Conservation (phyloP, 2,113 vertebrate genomes). For the Callorhinus ursinus region DNA sequence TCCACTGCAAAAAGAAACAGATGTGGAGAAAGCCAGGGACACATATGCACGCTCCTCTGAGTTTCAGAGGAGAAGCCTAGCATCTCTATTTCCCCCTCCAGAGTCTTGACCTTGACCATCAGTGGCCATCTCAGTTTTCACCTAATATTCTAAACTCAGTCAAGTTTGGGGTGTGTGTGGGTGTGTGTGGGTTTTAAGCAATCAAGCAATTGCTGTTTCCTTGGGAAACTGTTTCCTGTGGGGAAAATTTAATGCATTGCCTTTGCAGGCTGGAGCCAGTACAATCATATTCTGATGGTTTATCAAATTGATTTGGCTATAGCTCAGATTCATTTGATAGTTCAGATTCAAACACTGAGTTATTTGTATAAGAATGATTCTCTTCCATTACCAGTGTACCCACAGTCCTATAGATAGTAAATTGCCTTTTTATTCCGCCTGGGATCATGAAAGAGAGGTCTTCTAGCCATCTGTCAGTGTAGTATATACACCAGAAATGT, state of each 20-base stretch:
- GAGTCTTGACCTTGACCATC: conserved; percentile 60
- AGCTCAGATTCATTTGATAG: conserved; percentile 85
- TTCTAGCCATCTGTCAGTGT: conserved; percentile 80
- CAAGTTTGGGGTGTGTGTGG: not conserved
- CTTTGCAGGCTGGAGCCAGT: conserved; percentile 77
- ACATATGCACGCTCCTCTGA: not conserved
- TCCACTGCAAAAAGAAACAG: not conserved
- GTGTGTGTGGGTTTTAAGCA: conserved; percentile 53
- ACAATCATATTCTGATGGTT: conserved; percentile 81
- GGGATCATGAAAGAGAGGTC: conserved; percentile 80
- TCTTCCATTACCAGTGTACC: conserved; percentile 82
- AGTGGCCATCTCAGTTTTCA: conserved; percentile 43
- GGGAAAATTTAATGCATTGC: conserved; percentile 77
- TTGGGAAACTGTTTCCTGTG: conserved; percentile 76
- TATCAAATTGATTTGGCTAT: conserved; percentile 86
- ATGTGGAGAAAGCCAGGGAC: not conserved
- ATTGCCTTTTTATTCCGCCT: conserved; percentile 85
- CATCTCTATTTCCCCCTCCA: not conserved
- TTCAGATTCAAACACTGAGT: conserved; percentile 85
- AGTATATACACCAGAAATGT: conserved; percentile 68
- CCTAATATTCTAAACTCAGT: conserved; percentile 53
- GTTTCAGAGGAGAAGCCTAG: not conserved
- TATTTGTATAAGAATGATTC: conserved; percentile 87
- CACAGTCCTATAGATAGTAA: conserved; percentile 80
- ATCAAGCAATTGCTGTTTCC: conserved; percentile 64